phyloP scores from a whole-genome alignment of 2,797 vertebrate genomes.

The Notolabrus celidotus region DNA sequence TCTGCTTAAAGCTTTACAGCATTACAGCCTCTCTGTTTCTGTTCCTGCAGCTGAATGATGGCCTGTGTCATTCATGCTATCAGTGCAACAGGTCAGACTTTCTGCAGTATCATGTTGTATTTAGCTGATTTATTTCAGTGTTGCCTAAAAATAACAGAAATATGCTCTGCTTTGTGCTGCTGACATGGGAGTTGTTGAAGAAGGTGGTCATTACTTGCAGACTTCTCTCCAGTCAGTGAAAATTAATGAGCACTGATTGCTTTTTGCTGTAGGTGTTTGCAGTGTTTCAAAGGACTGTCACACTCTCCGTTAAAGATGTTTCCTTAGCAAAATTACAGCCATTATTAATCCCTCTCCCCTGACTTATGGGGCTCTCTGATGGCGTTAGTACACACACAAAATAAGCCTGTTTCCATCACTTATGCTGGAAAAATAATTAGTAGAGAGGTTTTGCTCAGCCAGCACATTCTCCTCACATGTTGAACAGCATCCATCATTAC shows the following conservation, averaged over 20 bases:
- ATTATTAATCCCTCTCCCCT: conserved; percentile 61
- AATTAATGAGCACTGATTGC: conserved; percentile 55
- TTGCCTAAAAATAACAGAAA: not conserved
- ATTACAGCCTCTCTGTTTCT: not conserved
- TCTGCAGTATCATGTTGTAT: not conserved
- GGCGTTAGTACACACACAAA: conserved; percentile 17
- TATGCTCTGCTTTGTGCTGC: not conserved
- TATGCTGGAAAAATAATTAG: conserved; percentile 73
- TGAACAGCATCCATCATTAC: conserved; percentile 76
- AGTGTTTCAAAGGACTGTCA: conserved; percentile 56
- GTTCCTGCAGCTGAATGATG: not conserved
- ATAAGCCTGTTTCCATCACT: conserved; percentile 61
- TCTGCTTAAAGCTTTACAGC: not conserved
- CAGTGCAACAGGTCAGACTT: not conserved
- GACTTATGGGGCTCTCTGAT: conserved; percentile 38
- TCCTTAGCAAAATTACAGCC: conserved; percentile 42
- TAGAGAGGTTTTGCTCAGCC: conserved; percentile 66
- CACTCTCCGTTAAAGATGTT: conserved; percentile 57
- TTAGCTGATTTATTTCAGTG: conserved; percentile 14
- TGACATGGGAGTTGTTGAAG: conserved; percentile 23
- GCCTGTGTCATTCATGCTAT: conserved; percentile 9
- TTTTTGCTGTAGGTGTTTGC: conserved; percentile 56
- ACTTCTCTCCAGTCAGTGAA: conserved; percentile 40
- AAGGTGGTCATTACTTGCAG: conserved; percentile 41
- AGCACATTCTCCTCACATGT: conserved; percentile 72